These are phyloP conservation scores for Synergus itoensis DNA, from an alignment of 2,888 invertebrate genomes.

Conservation along the genomic window DNA sequence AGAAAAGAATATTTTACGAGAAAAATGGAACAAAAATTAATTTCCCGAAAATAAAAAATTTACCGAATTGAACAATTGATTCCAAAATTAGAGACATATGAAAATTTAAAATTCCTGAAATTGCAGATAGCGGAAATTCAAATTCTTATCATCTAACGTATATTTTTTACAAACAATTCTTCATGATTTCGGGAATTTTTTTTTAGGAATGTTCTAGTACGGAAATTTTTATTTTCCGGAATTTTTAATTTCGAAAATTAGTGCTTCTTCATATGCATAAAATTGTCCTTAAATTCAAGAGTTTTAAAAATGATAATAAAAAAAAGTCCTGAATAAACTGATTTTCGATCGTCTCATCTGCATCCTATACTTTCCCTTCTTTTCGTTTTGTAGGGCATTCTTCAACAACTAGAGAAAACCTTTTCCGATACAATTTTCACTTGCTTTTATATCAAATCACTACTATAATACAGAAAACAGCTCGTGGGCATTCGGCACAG, in stretches of 20 bases:
- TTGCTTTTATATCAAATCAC: slow-evolving; percentile 39
- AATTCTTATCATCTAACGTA: too few relatives aligned
- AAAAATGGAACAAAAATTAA: background rate
- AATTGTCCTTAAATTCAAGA: too few relatives aligned
- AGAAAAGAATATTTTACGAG: background rate
- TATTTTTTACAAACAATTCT: too few relatives aligned
- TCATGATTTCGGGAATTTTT: too few relatives aligned
- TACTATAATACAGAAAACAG: slow-evolving; percentile 40
- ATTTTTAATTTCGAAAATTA: background rate
- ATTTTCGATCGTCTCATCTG: slow-evolving; percentile 34
- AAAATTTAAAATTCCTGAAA: too few relatives aligned
- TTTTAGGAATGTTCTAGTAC: too few relatives aligned
- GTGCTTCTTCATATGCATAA: background rate
- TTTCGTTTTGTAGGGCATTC: slow-evolving; percentile 55
- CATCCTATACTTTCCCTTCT: slow-evolving; percentile 42
- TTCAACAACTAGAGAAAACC: slow-evolving; percentile 14
- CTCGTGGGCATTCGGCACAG: slow-evolving; percentile 20
- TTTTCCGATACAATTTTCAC: slow-evolving; percentile 29
- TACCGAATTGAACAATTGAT: too few relatives aligned
- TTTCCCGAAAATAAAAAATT: too few relatives aligned
- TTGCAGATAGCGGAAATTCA: too few relatives aligned
- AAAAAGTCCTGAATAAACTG: slow-evolving; percentile 2
- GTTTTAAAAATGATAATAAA: background rate
- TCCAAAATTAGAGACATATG: too few relatives aligned
- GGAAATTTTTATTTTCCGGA: too few relatives aligned